A percentile compares a stretch with the other conserved stretches of the same genome.
phyloP scores from a whole-genome alignment of 2,797 vertebrate species.

The Rhinella marina region DNA sequence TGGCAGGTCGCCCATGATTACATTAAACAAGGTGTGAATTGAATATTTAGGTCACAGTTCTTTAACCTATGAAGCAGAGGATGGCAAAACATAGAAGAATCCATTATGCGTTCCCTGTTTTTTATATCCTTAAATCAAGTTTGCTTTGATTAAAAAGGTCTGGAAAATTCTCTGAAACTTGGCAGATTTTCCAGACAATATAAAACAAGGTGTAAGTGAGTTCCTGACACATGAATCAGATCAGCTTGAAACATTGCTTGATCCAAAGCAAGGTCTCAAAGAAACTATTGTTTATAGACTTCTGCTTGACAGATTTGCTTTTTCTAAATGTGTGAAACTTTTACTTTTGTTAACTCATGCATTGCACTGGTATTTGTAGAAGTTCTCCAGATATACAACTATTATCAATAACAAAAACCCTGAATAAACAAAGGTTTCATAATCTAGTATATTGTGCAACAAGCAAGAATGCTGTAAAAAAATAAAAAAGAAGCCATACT shows the following conservation, averaged over 20 bases:
- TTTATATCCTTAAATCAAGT: conserved; percentile 40
- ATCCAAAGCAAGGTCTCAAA: conserved; percentile 49
- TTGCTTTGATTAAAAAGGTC: conserved; percentile 46
- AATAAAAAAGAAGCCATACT: too few relatives aligned
- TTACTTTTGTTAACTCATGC: conserved; percentile 34
- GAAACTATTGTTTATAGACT: conserved; percentile 47
- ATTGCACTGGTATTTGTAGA: neutral
- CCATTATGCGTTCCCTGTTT: conserved; percentile 9
- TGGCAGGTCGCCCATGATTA: neutral
- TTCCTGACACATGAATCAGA: conserved; percentile 49
- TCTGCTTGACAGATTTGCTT: conserved; percentile 36
- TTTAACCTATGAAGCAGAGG: neutral
- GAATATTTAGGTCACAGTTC: neutral
- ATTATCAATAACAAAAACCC: neutral
- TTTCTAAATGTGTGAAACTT: conserved; percentile 6
- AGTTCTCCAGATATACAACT: neutral
- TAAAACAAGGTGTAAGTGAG: conserved; percentile 51
- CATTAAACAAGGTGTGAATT: neutral
- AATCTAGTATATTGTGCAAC: neutral
- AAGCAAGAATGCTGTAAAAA: neutral
- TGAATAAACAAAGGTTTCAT: neutral
- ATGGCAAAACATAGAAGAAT: neutral
- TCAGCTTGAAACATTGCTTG: conserved; percentile 41
- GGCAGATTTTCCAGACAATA: conserved; percentile 49
- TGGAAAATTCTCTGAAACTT: conserved; percentile 45